phyloP scores from a whole-genome alignment of 2,113 vertebrate species.

The Felis chaus region DNA sequence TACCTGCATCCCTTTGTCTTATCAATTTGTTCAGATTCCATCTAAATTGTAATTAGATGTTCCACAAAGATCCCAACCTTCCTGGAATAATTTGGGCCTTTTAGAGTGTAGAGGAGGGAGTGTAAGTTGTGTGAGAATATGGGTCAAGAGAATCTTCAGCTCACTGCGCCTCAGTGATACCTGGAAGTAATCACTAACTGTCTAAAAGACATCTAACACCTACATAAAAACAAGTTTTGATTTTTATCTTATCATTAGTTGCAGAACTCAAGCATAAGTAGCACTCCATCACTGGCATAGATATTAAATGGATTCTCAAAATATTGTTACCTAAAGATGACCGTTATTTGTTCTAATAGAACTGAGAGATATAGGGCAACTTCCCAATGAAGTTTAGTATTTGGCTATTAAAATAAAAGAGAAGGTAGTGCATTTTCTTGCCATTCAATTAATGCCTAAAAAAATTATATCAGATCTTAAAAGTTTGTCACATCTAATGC shows the following conservation, averaged over 20 bases:
- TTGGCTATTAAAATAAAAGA: background rate
- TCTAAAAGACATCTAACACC: background rate
- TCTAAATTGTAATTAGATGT: background rate
- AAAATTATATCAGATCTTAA: background rate
- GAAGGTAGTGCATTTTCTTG: background rate
- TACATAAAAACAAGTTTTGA: background rate
- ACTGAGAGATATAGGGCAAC: background rate
- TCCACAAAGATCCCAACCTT: background rate
- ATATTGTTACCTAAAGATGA: background rate
- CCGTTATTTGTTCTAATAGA: background rate
- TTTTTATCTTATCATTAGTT: background rate
- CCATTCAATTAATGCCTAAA: background rate
- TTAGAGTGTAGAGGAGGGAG: background rate
- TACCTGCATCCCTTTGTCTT: background rate
- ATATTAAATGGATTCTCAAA: background rate
- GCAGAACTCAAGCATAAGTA: background rate
- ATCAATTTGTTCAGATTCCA: background rate
- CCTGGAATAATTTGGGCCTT: background rate
- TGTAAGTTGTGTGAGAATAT: background rate
- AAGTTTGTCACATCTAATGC: background rate
- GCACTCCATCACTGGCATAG: background rate
- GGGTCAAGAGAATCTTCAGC: background rate
- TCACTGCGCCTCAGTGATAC: background rate
- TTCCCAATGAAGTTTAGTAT: background rate
- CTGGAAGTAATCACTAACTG: background rate